These are phyloP conservation scores for Equus quagga DNA, from an alignment of 2,113 vertebrate species.

Conservation along the genomic window DNA sequence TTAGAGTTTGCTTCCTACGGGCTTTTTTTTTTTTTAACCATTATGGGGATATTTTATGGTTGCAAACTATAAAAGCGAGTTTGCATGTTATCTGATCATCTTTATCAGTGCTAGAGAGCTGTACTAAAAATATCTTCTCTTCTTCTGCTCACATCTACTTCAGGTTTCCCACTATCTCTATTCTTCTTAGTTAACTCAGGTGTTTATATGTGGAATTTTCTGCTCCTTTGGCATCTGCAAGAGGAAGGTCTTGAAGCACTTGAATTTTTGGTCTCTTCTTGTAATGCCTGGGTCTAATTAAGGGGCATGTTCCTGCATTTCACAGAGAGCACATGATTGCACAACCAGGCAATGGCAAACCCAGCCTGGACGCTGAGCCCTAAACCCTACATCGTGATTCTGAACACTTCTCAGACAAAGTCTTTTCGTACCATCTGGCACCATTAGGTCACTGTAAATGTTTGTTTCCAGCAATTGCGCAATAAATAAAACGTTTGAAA, in stretches of 20 bases:
- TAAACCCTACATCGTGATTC: neutral
- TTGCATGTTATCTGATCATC: neutral
- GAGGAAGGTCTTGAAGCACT: neutral
- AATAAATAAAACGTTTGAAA: conserved; percentile 48
- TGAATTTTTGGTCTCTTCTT: neutral
- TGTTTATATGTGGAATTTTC: conserved; percentile 1
- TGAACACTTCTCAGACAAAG: neutral
- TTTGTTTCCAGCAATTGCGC: conserved; percentile 42
- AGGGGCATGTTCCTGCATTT: neutral
- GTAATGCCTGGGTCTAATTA: conserved; percentile 28
- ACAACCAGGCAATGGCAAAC: neutral
- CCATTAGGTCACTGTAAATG: neutral
- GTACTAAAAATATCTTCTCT: neutral
- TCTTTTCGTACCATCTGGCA: conserved; percentile 38
- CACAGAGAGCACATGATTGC: neutral
- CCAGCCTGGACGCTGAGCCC: neutral
- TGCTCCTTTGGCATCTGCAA: conserved; percentile 33
- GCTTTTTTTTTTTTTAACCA: neutral
- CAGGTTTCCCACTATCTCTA: neutral
- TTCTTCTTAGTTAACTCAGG: neutral
- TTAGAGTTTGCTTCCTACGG: neutral
- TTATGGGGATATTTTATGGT: neutral
- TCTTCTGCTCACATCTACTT: neutral
- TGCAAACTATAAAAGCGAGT: neutral
- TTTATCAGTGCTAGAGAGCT: neutral